Evolutionary conservation across 2,888 invertebrate genomes (phyloP), one percentile per base, ranked within the genome.

Genomic region (Philhelius pedissequus): DNA sequence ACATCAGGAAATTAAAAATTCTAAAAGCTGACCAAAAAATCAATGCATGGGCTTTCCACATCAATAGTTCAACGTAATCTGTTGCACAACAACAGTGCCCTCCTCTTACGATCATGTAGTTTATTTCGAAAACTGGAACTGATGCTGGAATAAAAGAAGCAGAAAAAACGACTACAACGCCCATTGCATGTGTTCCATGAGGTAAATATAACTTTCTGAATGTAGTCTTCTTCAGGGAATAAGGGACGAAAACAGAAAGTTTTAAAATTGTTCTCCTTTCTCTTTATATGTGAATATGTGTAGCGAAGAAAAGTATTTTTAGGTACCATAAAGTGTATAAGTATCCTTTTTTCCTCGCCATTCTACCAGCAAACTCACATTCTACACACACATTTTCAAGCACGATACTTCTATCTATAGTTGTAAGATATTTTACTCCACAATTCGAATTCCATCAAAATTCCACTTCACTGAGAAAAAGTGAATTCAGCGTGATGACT

Each of bases 11-110:
- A 83, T 78, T 74, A 64, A 78, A 69, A 45, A 64, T 35, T 83
- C 45, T 64, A 25, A 30, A 50, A 50, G n/a, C 27, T 79, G 52
- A 56, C 64, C 62, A 7, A 64, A 73, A 70, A 76, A 40, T 79
- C 83, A 79, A 79, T 83, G 78, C 74, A 79, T 74, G 79, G 30
- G 56, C 83, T 64, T 79, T 83, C 64, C 64, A 66, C 74, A 32
- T 66, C 69, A 79, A 45, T 69, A 40, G 48, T 32, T 48, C 18
- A 62, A 9, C 45, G 54, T 78, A 74, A 75, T 71, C 79, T 83
- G 74, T 79, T 74, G 66, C 71, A 77, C 68, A 54, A 77, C 68
- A 54, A 38, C 32, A 73, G 32, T 74, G 50, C 64, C 62, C 20
- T 50, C 8, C 4, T 45, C 32, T 20, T 30, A 52, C 30, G 15